phyloP scores from a whole-genome alignment of 2,888 invertebrate genomes.

The Phalera bucephala region DNA sequence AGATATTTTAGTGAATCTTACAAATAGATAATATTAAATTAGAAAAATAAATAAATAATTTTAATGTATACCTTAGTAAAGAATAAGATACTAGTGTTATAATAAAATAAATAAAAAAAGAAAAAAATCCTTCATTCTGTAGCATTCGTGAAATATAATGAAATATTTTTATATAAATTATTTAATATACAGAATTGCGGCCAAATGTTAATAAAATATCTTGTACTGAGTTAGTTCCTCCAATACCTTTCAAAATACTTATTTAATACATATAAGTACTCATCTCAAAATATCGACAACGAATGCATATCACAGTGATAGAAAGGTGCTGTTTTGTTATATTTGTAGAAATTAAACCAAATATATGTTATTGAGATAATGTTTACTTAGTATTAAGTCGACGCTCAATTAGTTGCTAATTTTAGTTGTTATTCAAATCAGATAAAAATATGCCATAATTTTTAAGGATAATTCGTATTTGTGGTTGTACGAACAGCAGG shows the following conservation, averaged over 20 bases:
- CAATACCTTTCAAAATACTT: background rate
- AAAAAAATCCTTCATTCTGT: constrained; percentile 7
- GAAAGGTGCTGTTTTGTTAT: constrained; percentile 68
- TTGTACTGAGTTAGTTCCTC: constrained; percentile 28
- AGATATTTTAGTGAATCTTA: constrained; percentile 40
- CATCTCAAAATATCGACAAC: constrained; percentile 37
- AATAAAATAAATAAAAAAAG: constrained; percentile 4
- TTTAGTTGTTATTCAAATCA: constrained; percentile 29
- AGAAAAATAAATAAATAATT: constrained; percentile 1
- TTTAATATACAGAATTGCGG: constrained; percentile 8
- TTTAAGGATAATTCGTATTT: constrained; percentile 33
- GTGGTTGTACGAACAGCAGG: constrained; percentile 13
- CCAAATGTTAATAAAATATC: constrained; percentile 17
- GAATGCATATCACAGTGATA: constrained; percentile 62
- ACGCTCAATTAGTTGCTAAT: constrained; percentile 53
- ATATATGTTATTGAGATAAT: constrained; percentile 58
- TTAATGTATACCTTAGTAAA: background rate
- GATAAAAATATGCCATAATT: constrained; percentile 54
- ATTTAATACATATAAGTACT: background rate
- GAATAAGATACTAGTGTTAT: background rate
- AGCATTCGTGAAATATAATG: constrained; percentile 16
- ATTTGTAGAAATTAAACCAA: constrained; percentile 71
- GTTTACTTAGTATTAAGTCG: constrained; percentile 46
- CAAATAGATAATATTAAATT: background rate
- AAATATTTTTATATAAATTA: no score